A percentile compares a stretch with the other conserved stretches of the same genome.
These are phyloP conservation scores for Diaphora mendica DNA, from an alignment of 2,888 invertebrate genomes.

Conservation along the genomic window DNA sequence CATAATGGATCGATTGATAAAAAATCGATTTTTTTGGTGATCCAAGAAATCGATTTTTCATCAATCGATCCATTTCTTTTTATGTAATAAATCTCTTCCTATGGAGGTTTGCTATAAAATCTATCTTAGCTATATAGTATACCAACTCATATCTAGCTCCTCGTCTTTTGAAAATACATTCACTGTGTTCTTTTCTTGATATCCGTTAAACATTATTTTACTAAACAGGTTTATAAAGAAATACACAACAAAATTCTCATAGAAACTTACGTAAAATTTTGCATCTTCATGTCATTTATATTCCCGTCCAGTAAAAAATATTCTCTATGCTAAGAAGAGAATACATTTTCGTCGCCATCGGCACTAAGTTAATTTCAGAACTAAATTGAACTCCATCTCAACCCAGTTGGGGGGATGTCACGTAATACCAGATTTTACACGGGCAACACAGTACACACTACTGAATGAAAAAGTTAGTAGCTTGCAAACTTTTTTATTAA, in stretches of 20 bases:
- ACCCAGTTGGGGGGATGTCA: constrained; percentile 61
- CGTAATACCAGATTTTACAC: constrained; percentile 44
- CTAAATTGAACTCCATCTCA: constrained; percentile 69
- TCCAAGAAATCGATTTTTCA: too few species aligned
- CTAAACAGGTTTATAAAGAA: not conserved
- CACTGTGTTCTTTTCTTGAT: not conserved
- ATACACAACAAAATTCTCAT: not conserved
- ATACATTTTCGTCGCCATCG: constrained; percentile 51
- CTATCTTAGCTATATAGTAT: too few species aligned
- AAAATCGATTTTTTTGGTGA: too few species aligned
- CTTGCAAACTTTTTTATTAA: not conserved
- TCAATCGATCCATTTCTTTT: too few species aligned
- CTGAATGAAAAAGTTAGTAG: constrained; percentile 10
- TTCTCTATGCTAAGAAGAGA: constrained; percentile 26
- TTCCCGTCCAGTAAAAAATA: constrained; percentile 21
- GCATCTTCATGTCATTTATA: not conserved
- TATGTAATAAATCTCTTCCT: too few species aligned
- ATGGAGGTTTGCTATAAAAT: too few species aligned
- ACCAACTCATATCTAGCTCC: too few species aligned
- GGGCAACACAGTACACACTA: constrained; percentile 29
- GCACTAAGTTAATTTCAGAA: constrained; percentile 64
- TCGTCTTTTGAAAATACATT: not conserved
- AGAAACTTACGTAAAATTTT: not conserved
- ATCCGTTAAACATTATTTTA: not conserved
- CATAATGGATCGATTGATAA: too few species aligned